Base-by-base conservation (phyloP, 2,113 vertebrate species). In the Pygoscelis antarcticus region DNA sequence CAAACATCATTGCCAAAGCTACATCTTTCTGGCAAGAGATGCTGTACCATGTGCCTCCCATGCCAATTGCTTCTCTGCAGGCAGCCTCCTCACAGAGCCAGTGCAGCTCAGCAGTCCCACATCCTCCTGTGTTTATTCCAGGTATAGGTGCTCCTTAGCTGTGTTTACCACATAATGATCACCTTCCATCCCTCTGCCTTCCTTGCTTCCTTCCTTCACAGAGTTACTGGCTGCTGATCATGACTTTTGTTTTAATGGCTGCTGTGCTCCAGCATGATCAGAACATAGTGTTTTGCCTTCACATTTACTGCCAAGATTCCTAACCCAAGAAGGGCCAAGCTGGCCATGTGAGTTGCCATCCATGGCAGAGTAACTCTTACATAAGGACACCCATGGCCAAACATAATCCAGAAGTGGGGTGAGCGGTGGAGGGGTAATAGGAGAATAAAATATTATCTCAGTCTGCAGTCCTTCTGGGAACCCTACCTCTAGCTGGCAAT, bases 361-460 rank as follows among this genome's bases (percentile, higher is more conserved):
- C 80, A 14, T 49, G 69, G 60, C 46, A 75, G 55, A 70, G 57
- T 47, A 70, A 89, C 65, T 75, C 78, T 74, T 91, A 68, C 40
- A 72, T 62, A 76, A 93, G 42, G 72, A 86, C 19, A 80, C 9
- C 22, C 36, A 57, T 58, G 21, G 46, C 72, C 75, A 90, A 87
- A 62, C 54, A 68, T 55, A 93, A 96, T 80, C 54, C 49, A 96
- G 72, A 94, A 94, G 36, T 6, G 11, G 20, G 11, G 12, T 66
- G 34, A 93, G 42, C 1, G 8, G 38, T 55, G 26, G 52, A 82
- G 38, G 20, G n/a, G 49, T 84, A 79, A 76, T 17, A 84, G 42
- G 42, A 93, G 54, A 95, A 90, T 88, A 95, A 97, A 92, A 51
- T 52, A 91, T 83, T 92, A 92, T 12, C 57, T 89, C 86, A 87